Evolutionary conservation across 2,797 vertebrate species (phyloP).

Genomic region (Eurystomus glaucurus): DNA sequence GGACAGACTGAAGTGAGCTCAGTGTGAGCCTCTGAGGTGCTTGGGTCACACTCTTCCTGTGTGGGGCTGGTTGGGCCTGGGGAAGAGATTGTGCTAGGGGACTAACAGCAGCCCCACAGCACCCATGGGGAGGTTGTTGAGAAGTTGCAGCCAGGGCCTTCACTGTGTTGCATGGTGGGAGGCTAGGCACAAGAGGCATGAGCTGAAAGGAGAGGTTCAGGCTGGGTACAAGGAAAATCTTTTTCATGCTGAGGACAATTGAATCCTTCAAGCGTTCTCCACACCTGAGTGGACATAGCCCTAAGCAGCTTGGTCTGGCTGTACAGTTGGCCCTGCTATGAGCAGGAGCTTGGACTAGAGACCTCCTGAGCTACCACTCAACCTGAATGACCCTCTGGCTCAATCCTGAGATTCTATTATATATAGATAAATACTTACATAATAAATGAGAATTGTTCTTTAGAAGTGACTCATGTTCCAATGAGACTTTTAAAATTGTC

Average conservation of each 20-base stretch:
- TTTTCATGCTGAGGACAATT: background rate
- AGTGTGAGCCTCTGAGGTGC: accelerated
- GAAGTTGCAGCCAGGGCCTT: accelerated
- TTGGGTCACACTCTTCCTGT: accelerated
- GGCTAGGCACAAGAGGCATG: accelerated
- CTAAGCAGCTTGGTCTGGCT: background rate
- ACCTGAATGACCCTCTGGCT: background rate
- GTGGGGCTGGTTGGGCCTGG: background rate
- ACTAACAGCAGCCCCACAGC: background rate
- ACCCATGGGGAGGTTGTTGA: accelerated
- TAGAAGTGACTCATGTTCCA: background rate
- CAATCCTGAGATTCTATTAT: background rate
- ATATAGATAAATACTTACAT: background rate
- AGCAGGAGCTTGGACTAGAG: background rate
- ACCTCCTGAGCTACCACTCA: background rate
- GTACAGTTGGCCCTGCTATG: background rate
- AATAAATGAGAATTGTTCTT: background rate
- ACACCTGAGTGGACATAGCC: background rate
- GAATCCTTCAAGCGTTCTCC: background rate
- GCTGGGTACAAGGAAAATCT: accelerated
- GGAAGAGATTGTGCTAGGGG: accelerated
- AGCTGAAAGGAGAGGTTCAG: background rate
- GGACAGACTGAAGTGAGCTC: background rate
- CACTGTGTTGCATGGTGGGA: accelerated
- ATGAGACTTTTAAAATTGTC: background rate